Evolutionary conservation across 2,113 vertebrate species (phyloP), one percentile per base, ranked within the genome.

Genomic region (Pollachius pollachius): DNA sequence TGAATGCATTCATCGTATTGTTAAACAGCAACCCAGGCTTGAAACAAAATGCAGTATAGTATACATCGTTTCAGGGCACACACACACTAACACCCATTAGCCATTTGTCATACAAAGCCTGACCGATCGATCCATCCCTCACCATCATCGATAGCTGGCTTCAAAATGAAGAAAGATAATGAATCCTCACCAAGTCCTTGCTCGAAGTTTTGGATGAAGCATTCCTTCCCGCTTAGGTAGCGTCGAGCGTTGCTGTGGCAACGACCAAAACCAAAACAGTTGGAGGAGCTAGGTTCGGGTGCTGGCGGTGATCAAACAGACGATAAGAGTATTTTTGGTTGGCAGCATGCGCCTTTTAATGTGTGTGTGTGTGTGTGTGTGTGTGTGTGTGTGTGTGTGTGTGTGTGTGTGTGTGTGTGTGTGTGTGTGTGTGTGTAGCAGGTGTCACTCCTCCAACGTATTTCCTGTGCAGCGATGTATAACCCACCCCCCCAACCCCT

Each of bases 401-500:
- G 52, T 79, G 48, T 68, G 68, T 73, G 70, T 72, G 57, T 62
- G 48, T 13, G 48, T 66, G 57, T 27, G 21, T 52, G 52, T 68
- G 67, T 54, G 52, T 41, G 21, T 58, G 61, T 21, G 81, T 27
- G 76, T 23, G 68, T 73, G 75, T 83, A 91, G 91, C 92, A 93
- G 92, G 92, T 92, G 92, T 83, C 87, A 84, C 80, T 75, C 75
- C 83, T 85, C 70, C 82, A 88, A 89, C 85, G 81, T 81, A 88
- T 85, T 92, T 93, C 90, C 90, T 92, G 90, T 85, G 81, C 74
- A 76, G 75, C 41, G 8, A 48, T 48, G 12, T 9, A 82, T 67
- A 83, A 71, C 79, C 52, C 79, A 70, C 62, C 63, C 30, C 15
- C 71, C 13, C 37, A 15, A 48, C 52, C 60, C 77, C 61, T 63